Percentiles rank a stretch among this genome's conserved stretches.
These are phyloP conservation scores for Muschampia plurimacula DNA, from an alignment of 2,888 invertebrate genomes.

Conservation along the genomic window DNA sequence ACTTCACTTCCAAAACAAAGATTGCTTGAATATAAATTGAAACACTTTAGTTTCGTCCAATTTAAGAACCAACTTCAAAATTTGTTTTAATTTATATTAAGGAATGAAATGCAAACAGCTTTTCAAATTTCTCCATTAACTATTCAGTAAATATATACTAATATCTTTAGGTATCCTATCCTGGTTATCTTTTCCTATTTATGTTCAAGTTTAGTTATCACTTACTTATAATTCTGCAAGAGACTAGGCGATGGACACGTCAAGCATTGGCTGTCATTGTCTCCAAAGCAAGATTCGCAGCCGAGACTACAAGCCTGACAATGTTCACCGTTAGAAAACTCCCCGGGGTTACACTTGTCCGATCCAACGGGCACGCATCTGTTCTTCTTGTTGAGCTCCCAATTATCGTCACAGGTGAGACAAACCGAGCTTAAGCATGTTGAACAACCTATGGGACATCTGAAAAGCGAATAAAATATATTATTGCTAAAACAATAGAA, in stretches of 20 bases:
- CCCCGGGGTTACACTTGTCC: conserved; percentile 88
- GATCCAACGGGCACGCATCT: conserved; percentile 90
- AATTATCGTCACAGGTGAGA: conserved; percentile 89
- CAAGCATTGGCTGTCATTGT: conserved; percentile 89
- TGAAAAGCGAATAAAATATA: conserved; percentile 43
- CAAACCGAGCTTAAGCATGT: conserved; percentile 91
- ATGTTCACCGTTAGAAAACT: conserved; percentile 86
- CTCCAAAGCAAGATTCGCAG: conserved; percentile 94
- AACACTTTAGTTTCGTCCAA: no score
- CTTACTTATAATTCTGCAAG: conserved; percentile 86
- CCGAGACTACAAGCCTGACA: conserved; percentile 92
- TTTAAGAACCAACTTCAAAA: no score
- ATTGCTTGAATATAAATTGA: no score
- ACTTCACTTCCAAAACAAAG: no score
- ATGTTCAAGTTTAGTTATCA: conserved; percentile 14
- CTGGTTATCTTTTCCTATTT: not conserved
- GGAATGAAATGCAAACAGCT: no score
- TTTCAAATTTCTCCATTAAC: no score
- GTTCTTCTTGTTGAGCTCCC: conserved; percentile 91
- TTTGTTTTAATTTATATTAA: no score
- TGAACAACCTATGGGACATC: conserved; percentile 91
- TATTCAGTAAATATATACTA: no score
- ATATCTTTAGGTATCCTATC: not conserved
- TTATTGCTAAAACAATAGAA: not conserved
- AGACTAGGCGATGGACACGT: conserved; percentile 91